Evolutionary conservation across 2,797 vertebrate genomes (phyloP).

Genomic region (Vespertilio murinus): DNA sequence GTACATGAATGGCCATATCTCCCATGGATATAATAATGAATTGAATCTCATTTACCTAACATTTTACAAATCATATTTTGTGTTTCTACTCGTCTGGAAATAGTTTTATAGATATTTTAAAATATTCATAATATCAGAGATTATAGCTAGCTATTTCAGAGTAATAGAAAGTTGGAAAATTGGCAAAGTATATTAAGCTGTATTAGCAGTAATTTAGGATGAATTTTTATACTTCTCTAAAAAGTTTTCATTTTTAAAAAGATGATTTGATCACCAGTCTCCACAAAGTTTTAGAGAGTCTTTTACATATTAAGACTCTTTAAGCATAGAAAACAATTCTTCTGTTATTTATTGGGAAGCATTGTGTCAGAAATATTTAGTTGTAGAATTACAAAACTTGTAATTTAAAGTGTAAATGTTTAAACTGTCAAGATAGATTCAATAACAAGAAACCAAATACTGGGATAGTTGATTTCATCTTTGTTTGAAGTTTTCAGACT

Average conservation of each 20-base stretch:
- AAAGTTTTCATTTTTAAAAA: conserved; percentile 26
- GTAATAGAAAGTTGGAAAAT: conserved; percentile 18
- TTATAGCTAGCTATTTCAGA: background rate
- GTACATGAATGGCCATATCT: background rate
- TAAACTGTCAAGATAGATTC: conserved; percentile 42
- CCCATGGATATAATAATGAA: background rate
- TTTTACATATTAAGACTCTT: conserved; percentile 8
- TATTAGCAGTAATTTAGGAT: conserved; percentile 11
- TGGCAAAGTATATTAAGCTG: background rate
- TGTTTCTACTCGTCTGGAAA: background rate
- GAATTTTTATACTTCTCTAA: background rate
- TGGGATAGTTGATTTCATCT: conserved; percentile 22
- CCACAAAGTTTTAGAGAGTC: background rate
- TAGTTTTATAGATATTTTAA: conserved; percentile 39
- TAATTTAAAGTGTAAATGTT: conserved; percentile 54
- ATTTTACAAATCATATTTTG: background rate
- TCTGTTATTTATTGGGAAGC: conserved; percentile 6
- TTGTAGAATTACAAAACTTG: background rate
- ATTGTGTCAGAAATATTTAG: conserved; percentile 22
- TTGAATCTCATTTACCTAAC: background rate
- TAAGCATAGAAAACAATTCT: conserved; percentile 37
- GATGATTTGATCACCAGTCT: background rate
- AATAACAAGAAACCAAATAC: conserved; percentile 5
- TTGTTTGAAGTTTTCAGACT: conserved; percentile 45
- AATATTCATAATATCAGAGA: conserved; percentile 34